Base-by-base conservation (phyloP, 2,113 vertebrate genomes). In the Trichomycterus rosablanca region DNA sequence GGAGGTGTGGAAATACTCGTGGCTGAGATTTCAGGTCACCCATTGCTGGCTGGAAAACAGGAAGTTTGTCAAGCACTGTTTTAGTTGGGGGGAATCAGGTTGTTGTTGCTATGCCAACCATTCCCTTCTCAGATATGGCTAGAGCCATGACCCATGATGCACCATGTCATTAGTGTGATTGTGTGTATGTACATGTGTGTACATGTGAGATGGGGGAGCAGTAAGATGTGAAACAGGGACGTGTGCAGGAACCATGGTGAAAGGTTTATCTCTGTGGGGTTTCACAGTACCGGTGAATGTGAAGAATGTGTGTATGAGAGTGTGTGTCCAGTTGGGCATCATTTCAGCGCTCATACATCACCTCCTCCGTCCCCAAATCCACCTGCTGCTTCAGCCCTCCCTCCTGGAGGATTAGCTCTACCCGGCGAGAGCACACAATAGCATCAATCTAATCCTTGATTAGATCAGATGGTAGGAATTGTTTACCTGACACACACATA, bases 371-470 rank as follows among this genome's bases (percentile, higher is more conserved):
- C 20, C 15, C 32, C 10, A 3, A 10, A 20, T 15, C 39, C 51
- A 45, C 61, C 37, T 58, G 55, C 49, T 48, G 49, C 59, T 51
- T 10, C 24, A 34, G 44, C 34, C 34, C 28, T 8, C 16, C n/a
- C 5, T 66, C 26, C 48, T 51, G 26, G 23, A 28, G 39, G 35
- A 49, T 34, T 23, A 32, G 24, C 58, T 37, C 53, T 45, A 67
- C 45, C 23, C 16, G 62, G 52, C n/a, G 37, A 62, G 48, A 26
- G 51, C 46, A 23, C 52, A 56, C 64, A 62, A 73, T 74, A 60
- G 61, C 59, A 74, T 67, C 49, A 28, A 19, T 61, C 61, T 61
- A 65, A 72, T 74, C 64, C 44, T 51, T 59, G 60, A 66, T 62
- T 66, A 68, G 61, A 64, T 74, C 66, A 22, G 46, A 66, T 28